Evolutionary conservation across 2,113 vertebrate species (phyloP), one percentile per base, ranked within the genome.

Genomic region (Phaethon lepturus): DNA sequence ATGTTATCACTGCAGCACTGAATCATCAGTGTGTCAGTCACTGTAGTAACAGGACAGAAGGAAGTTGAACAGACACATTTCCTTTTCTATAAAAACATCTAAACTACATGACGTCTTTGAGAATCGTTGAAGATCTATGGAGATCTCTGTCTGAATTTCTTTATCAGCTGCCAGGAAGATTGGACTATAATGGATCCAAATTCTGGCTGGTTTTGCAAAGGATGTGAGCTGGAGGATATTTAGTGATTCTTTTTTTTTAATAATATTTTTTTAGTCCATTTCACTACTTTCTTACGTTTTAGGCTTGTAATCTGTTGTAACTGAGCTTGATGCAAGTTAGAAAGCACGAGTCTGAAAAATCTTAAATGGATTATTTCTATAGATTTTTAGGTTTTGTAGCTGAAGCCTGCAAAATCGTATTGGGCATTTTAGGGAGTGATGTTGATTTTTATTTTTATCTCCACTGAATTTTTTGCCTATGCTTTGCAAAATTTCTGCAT

Each of bases 1-100:
- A 0, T 4, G 33, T 25, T 53, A n/a, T 2, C 38, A 7, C n/a
- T 35, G n/a, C 38, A 9, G n/a, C 33, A 29, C 25, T 50, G 45
- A 22, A 26, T 29, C 31, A 7, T 6, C 53, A 40, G 58, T 8
- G 20, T 29, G 73, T 64, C 50, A 49, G 47, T 73, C 50, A 12
- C 73, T 52, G 64, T 24, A 56, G 49, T 18, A 52, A 18, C 2
- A 7, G 22, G 42, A 12, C 0, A 2, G 55, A 74, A 93, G 9
- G 25, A 59, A 17, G 17, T 18, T 77, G 25, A 45, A 28, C n/a
- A 87, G 68, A 47, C 23, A 24, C 11, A 1, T 81, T 90, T 62
- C 19, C 3, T 49, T 72, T 90, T 86, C 14, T 93, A 19, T 40
- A 58, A 31, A 87, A 74, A 12, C 28, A 15, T 63, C 44, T 56